Base-by-base conservation (phyloP, 1,140 invertebrate genomes). In the Drosophila lowei region DNA sequence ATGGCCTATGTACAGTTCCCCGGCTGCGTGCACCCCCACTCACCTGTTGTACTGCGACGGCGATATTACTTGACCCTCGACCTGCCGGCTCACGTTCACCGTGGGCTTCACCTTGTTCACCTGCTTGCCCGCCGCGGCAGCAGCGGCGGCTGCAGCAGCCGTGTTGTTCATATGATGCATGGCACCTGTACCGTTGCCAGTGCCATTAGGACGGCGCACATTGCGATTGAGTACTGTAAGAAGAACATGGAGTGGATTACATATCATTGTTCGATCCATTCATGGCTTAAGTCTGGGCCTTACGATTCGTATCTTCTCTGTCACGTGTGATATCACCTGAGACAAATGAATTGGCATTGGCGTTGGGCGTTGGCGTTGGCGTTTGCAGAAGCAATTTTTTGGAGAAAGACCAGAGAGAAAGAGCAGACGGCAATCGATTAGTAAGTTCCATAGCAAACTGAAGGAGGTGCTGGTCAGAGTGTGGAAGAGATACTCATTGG, bases 91-190 rank as follows among this genome's bases (percentile, higher is more conserved):
- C 42, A 86, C 79, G 88, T 95, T 96, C 52, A 96, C 95, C 83
- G 95, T 96, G 34, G 96, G 96, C 92, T 96, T 96, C 78, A 96
- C 95, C 92, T 97, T 97, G 92, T 96, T 96, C 81, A 97, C 95
- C 92, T 96, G 96, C 90, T 96, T 95, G 62, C 93, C 94, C 58
- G 93, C 94, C n/a, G 94, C 76, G 9, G 94, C 84, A 18, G 83
- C 74, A n/a, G 83, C 77, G 4, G 94, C 83, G 6, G 81, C 78
- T 8, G 81, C 77, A 13, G 66, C 83, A 5, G 84, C 74, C 7
- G 84, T 88, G 23, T 86, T 94, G 89, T 94, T 95, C 91, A 94
- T 93, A 80, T 95, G 93, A 93, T 93, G 77, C 93, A 94, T 53
- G 93, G 64, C 92, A 72, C 93, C 93, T 9, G 83, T 79, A 71